These are phyloP conservation scores for Euwallacea similis DNA, from an alignment of 1,140 invertebrate species.

Conservation along the genomic window DNA sequence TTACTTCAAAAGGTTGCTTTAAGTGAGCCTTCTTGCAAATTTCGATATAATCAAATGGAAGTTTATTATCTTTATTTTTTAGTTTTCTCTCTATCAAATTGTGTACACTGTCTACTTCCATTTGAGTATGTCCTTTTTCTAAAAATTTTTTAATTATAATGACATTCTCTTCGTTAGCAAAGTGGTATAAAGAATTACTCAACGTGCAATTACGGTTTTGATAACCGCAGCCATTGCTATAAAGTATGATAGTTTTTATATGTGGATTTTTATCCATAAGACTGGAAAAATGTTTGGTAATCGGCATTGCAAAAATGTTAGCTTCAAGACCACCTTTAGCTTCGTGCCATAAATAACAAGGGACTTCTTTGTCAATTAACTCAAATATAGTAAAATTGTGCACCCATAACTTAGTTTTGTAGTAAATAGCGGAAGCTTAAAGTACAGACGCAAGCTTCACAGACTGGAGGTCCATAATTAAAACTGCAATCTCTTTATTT, in stretches of 20 bases:
- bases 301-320: slow-evolving; percentile 28
- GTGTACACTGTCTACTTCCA: slow-evolving; percentile 54
- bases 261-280: too few relatives aligned
- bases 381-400: slow-evolving; percentile 48
- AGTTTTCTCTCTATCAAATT: slow-evolving; percentile 37
- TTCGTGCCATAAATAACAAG: slow-evolving; percentile 47
- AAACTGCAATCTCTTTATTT: slow-evolving; percentile 17
- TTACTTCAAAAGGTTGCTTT: background rate
- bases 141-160: slow-evolving; percentile 53
- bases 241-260: too few relatives aligned
- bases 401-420: slow-evolving; percentile 43
- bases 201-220: too few relatives aligned
- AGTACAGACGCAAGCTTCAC: slow-evolving; percentile 10
- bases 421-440: slow-evolving; percentile 32
- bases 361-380: slow-evolving; percentile 36
- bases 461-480: slow-evolving; percentile 18
- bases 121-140: slow-evolving; percentile 54
- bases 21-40: background rate
- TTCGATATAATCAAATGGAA: background rate
- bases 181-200: too few relatives aligned
- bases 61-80: background rate
- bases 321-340: slow-evolving; percentile 25
- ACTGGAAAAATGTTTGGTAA: background rate
- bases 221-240: too few relatives aligned
- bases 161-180: slow-evolving; percentile 42